Conservation (phyloP, 2,797 vertebrate species). For the Tarsius wallacei region DNA sequence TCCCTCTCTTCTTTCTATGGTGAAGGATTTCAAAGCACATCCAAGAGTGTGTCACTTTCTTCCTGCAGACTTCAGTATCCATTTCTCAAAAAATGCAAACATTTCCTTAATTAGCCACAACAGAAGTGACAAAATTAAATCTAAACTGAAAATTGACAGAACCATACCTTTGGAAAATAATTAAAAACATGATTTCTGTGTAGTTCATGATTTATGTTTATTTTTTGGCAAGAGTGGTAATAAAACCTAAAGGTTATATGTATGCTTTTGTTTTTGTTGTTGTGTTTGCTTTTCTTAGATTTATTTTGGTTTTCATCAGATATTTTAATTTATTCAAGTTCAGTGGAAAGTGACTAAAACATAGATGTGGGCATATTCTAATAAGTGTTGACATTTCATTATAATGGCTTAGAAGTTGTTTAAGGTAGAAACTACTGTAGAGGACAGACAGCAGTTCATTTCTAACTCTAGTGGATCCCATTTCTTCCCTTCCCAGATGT, state of each 20-base stretch:
- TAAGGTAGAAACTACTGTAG: not conserved
- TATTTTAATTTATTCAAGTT: not conserved
- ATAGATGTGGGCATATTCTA: not conserved
- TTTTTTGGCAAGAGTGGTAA: not conserved
- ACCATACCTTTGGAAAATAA: not conserved
- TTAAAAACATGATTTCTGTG: not conserved
- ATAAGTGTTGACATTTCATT: not conserved
- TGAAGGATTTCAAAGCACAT: not conserved
- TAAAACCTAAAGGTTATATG: not conserved
- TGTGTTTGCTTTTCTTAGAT: not conserved
- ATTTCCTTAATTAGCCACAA: not conserved
- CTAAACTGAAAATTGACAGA: not conserved
- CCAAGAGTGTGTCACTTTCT: not conserved
- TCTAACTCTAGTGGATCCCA: not conserved
- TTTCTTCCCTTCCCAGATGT: not conserved
- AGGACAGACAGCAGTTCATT: not conserved
- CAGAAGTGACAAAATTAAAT: not conserved
- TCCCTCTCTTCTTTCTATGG: not conserved
- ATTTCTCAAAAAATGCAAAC: not conserved
- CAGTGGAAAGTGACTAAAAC: not conserved
- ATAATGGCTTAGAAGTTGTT: not conserved
- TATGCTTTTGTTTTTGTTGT: not conserved
- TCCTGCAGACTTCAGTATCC: not conserved
- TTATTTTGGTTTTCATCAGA: constrained; percentile 16
- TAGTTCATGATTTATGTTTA: not conserved